Base-by-base conservation (phyloP, 2,797 vertebrate species). In the Antennarius maculatus region DNA sequence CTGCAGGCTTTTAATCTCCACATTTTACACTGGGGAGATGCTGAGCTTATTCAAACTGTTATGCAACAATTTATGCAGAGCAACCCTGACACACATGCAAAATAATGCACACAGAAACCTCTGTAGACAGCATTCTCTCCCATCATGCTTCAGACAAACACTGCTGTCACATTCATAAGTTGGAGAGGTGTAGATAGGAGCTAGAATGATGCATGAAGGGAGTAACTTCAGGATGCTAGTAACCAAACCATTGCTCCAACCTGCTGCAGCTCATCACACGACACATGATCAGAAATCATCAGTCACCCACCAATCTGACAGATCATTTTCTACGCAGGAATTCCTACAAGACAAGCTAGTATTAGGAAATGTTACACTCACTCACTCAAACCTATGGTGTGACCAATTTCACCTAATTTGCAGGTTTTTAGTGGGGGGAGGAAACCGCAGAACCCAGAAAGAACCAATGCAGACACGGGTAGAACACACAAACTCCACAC, bases 51-150 rank as follows among this genome's bases (percentile, higher is more conserved):
- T 74, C 54, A 54, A 61, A 64, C 50, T 54, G 76, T 90, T 90
- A 91, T 65, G 69, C 78, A 91, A 90, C 54, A 46, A 54, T 46
- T 65, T 74, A 61, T 49, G 57, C 54, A 63, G 54, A 74, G 70
- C 66, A 65, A 74, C 69, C 17, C 57, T 49, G 43, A 57, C 47
- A 71, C 59, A 81, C 53, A 61, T 8, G 7, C 5, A 34, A 34
- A 34, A 34, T 13, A 54, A 37, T 10, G 18, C 41, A 53, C 23
- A 39, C 28, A 37, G 62, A 28, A 46, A 13, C 43, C 29, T 6
- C 12, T 9, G 48, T 51, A 15, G 16, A 68, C 29, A 37, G 16
- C 39, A 27, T 10, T 51, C 11, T n/a, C 27, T 16, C 18, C n/a
- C 6, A 37, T 17, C 13, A 52, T 41, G 12, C 14, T 42, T 8